Evolutionary conservation across 1,140 invertebrate species (phyloP).

Genomic region (Sitobion miscanthi): DNA sequence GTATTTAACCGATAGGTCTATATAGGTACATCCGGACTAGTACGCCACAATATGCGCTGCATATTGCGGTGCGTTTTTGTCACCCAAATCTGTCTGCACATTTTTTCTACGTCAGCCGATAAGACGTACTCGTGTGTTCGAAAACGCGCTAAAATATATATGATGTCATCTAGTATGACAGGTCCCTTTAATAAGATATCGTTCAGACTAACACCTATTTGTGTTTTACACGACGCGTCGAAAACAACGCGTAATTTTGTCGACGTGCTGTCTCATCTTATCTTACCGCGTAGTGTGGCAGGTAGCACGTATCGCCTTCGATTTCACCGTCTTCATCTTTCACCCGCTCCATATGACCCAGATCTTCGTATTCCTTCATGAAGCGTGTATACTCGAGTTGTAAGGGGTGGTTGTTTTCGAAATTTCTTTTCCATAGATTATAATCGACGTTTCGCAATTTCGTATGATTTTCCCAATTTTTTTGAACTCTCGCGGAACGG

Average conservation of each 20-base stretch:
- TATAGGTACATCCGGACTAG: too few species aligned
- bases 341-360: not conserved
- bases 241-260: too few species aligned
- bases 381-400: not conserved
- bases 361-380: not conserved
- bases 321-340: not conserved
- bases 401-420: not conserved
- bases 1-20: too few species aligned
- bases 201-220: constrained; percentile 58
- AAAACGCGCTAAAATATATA: not conserved
- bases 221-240: too few species aligned
- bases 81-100: too few species aligned
- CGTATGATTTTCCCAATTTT: not conserved
- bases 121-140: not conserved
- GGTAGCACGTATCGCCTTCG: constrained; percentile 48
- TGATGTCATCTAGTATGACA: not conserved
- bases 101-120: constrained; percentile 21
- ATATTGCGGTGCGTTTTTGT: too few species aligned
- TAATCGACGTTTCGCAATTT: not conserved
- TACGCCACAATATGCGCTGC: too few species aligned
- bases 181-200: not conserved
- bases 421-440: not conserved
- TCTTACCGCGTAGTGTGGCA: constrained; percentile 61
- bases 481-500: not conserved
- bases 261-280: not conserved